These are phyloP conservation scores for Byasa hedistus DNA, from an alignment of 2,888 invertebrate species.

Conservation along the genomic window DNA sequence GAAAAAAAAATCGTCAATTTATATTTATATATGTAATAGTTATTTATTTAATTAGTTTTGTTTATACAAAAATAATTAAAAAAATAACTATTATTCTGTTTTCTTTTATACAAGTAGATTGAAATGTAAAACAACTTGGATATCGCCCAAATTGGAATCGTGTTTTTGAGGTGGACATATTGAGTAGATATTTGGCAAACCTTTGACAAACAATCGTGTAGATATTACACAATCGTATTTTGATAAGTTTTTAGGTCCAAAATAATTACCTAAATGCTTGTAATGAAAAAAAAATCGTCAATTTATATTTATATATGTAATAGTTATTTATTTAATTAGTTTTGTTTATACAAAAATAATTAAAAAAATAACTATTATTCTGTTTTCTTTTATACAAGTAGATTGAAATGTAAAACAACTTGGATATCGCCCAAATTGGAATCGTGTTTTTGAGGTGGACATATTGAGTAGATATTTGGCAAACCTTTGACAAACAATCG, in stretches of 20 bases:
- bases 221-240: conserved; percentile 4
- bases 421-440: conserved; percentile 51
- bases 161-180: conserved; percentile 38
- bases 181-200: conserved; percentile 15
- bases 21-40: too few species aligned
- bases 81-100: conserved; percentile 11
- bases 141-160: conserved; percentile 49
- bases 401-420: conserved; percentile 34
- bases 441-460: conserved; percentile 44
- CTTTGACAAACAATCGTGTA: conserved; percentile 6
- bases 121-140: conserved; percentile 43
- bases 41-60: too few species aligned
- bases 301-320: too few species aligned
- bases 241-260: too few species aligned
- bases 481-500: conserved; percentile 8
- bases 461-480: conserved; percentile 20
- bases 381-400: conserved; percentile 12
- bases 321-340: too few species aligned
- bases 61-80: background rate
- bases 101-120: conserved; percentile 20
- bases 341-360: background rate
- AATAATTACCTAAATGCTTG: too few species aligned
- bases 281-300: too few species aligned
- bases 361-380: conserved; percentile 9
- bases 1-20: too few species aligned